These are phyloP conservation scores for Sebastes schlegelii DNA, from an alignment of 2,113 vertebrate species.

Conservation along the genomic window DNA sequence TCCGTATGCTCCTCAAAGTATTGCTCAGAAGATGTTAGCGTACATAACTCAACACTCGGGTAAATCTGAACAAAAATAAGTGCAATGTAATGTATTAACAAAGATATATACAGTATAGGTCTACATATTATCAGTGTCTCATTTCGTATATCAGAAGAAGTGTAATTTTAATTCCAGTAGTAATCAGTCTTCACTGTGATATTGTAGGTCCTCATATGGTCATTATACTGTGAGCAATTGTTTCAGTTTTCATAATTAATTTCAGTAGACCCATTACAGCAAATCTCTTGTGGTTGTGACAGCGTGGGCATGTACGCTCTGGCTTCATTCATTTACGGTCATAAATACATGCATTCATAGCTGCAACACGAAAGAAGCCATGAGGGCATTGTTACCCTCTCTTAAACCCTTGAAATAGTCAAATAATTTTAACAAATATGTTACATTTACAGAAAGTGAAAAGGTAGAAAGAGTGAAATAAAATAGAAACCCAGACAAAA, in stretches of 20 bases:
- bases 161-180: slow-evolving; percentile 22
- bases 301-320: slow-evolving; percentile 41
- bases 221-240: neutral
- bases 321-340: slow-evolving; percentile 60
- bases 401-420: slow-evolving; percentile 48
- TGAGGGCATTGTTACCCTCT: slow-evolving; percentile 22
- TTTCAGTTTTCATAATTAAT: neutral
- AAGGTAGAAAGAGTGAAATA: slow-evolving; percentile 60
- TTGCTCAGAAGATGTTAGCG: slow-evolving; percentile 41
- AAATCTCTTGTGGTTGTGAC: slow-evolving; percentile 11
- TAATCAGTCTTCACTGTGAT: slow-evolving; percentile 21
- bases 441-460: slow-evolving; percentile 60
- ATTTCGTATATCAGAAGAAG: slow-evolving; percentile 12
- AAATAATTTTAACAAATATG: slow-evolving; percentile 48
- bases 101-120: slow-evolving; percentile 39
- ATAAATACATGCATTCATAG: slow-evolving; percentile 69
- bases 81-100: slow-evolving; percentile 50
- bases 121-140: slow-evolving; percentile 24
- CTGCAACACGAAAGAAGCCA: slow-evolving; percentile 44
- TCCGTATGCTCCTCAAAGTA: slow-evolving; percentile 21
- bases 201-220: neutral
- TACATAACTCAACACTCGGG: slow-evolving; percentile 30
- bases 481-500: slow-evolving; percentile 58
- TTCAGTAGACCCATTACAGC: slow-evolving; percentile 3
- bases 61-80: slow-evolving; percentile 41